Percentiles rank a stretch among this genome's conserved stretches.
These are phyloP conservation scores for Lydus trimaculatus DNA, from an alignment of 2,888 invertebrate species.

Conservation along the genomic window DNA sequence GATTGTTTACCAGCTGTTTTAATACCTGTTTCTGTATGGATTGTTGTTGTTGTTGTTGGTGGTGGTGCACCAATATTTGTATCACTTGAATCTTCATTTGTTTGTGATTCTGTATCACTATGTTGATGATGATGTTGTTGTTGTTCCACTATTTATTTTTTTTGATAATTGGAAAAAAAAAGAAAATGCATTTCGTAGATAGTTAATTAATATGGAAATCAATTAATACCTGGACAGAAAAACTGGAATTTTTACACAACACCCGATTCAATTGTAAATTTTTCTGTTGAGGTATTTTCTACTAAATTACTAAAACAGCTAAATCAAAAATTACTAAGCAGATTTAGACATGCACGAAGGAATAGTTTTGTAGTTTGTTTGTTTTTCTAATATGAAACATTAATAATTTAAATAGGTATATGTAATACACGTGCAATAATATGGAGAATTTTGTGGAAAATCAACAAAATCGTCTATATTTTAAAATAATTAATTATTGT, in stretches of 20 bases:
- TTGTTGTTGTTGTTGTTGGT: constrained; percentile 54
- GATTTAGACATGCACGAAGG: constrained; percentile 11
- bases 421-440: neutral
- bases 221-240: constrained; percentile 38
- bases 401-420: neutral
- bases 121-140: no score
- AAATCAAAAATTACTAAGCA: constrained; percentile 12
- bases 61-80: constrained; percentile 58
- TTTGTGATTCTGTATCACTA: constrained; percentile 89
- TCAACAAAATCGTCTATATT: neutral
- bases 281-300: constrained; percentile 35
- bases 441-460: neutral
- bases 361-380: constrained; percentile 6
- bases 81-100: constrained; percentile 77
- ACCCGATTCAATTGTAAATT: constrained; percentile 20
- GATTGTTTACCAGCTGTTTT: constrained; percentile 59
- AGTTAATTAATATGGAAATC: neutral
- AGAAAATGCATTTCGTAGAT: constrained; percentile 26
- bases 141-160: constrained; percentile 70
- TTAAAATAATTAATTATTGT: constrained; percentile 14
- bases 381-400: neutral
- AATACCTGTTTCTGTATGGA: constrained; percentile 54
- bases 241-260: constrained; percentile 22
- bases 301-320: neutral
- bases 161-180: constrained; percentile 47